phyloP scores from a whole-genome alignment of 1,140 invertebrate genomes.

The Aphaenogaster floridana region DNA sequence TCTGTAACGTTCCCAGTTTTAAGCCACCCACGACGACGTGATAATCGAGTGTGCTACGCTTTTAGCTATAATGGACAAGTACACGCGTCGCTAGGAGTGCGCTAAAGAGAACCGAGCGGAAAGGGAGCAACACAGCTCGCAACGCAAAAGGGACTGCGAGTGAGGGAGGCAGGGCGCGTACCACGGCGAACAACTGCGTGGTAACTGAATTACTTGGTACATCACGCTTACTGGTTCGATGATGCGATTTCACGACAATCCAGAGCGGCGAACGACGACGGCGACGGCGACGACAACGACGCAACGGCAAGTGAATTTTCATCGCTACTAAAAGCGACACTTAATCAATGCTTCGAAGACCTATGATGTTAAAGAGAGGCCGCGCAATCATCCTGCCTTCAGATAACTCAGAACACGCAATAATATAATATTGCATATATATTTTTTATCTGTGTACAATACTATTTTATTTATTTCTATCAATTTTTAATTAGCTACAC shows the following conservation, averaged over 20 bases:
- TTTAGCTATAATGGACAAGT: conserved; percentile 86
- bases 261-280: conserved; percentile 70
- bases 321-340: conserved; percentile 53
- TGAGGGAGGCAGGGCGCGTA: conserved; percentile 39
- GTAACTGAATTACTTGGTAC: conserved; percentile 85
- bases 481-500: neutral
- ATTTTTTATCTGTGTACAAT: neutral
- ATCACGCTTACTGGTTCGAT: conserved; percentile 83
- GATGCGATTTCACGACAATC: conserved; percentile 79
- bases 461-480: neutral
- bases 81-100: conserved; percentile 82
- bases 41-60: conserved; percentile 86
- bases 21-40: conserved; percentile 82
- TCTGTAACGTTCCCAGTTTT: conserved; percentile 81
- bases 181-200: conserved; percentile 82
- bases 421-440: neutral
- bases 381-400: neutral
- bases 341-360: conserved; percentile 42
- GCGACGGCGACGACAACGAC: conserved; percentile 19
- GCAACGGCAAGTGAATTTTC: conserved; percentile 49
- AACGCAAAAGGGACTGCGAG: conserved; percentile 75
- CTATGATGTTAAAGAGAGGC: conserved; percentile 41
- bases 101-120: conserved; percentile 68
- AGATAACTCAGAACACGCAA: neutral
- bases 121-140: conserved; percentile 61